Conservation (phyloP, 2,113 vertebrate genomes). For the Pterophyllum scalare region DNA sequence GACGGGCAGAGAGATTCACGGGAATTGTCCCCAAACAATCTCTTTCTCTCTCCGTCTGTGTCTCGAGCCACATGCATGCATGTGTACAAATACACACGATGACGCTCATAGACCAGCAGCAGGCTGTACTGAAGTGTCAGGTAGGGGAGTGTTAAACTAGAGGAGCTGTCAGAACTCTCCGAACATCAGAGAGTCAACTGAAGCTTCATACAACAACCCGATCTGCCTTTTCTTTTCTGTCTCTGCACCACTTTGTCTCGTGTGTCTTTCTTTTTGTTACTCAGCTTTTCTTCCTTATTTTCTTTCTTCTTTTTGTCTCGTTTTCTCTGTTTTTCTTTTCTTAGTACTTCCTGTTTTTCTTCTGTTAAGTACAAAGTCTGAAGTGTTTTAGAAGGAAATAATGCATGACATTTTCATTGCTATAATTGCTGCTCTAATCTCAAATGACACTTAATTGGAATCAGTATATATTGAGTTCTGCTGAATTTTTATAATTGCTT, state of each 20-base stretch:
- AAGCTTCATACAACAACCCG: constrained; percentile 50
- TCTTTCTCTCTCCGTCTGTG: background rate
- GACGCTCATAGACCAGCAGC: constrained; percentile 39
- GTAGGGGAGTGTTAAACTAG: constrained; percentile 57
- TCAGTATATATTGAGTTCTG: background rate
- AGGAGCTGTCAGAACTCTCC: constrained; percentile 68
- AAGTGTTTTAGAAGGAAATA: background rate
- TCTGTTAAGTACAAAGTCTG: constrained; percentile 1
- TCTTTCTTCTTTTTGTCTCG: background rate
- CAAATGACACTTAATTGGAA: background rate
- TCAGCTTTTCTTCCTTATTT: background rate
- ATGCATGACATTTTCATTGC: background rate
- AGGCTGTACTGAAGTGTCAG: constrained; percentile 68
- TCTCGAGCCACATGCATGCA: constrained; percentile 13
- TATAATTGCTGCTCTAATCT: background rate
- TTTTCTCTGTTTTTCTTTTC: background rate
- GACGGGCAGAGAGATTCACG: constrained; percentile 17
- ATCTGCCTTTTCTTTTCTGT: constrained; percentile 48
- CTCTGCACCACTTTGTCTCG: constrained; percentile 39
- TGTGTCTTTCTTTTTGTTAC: constrained; percentile 21
- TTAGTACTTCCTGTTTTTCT: background rate
- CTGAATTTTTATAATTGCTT: constrained; percentile 6
- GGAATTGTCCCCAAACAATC: constrained; percentile 34
- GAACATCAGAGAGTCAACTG: constrained; percentile 64
- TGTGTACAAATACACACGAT: constrained; percentile 1